Evolutionary conservation across 2,113 vertebrate species (phyloP), one percentile per base, ranked within the genome.

Genomic region (Ceuthmochares aereus): DNA sequence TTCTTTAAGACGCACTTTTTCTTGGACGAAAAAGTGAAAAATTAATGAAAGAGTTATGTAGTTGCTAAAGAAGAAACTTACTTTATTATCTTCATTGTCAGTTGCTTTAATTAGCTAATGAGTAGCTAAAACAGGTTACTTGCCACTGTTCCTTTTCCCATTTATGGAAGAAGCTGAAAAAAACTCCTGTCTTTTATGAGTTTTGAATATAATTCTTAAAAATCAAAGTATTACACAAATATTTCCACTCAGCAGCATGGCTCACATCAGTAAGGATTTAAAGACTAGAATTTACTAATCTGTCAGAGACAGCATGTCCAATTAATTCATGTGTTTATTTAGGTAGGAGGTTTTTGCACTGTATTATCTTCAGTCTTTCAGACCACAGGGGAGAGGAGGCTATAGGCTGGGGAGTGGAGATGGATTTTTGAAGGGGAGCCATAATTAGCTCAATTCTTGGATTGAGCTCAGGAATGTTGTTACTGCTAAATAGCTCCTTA

Each of bases 401-500:
- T 51, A 78, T 59, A 22, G 47, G 27, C 63, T 56, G n/a, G 55
- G 23, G 79, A 82, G 58, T 45, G n/a, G 58, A 93, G 90, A 73
- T 32, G 59, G 76, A 95, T 89, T 96, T 96, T 94, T 96, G 96
- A 96, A 96, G 88, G 77, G 59, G 19, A 96, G 95, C 92, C 93
- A 96, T 92, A 96, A 94, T 95, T 96, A 96, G 88, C 90, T 97
- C 93, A 94, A 42, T 81, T 70, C 85, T 89, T 96, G 96, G 96
- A 93, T 17, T 87, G 88, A 81, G 43, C 80, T 96, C 92, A 96
- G 86, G 95, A 96, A 96, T 96, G 94, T 89, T 93, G 95, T 96
- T 96, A 84, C 95, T 94, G 76, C 83, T 95, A 96, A 97, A 96
- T 95, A 96, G 83, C 45, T 97, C 96, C 96, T 96, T 96, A 96